phyloP scores from a whole-genome alignment of 2,113 vertebrate genomes.

The Serilophus lunatus region DNA sequence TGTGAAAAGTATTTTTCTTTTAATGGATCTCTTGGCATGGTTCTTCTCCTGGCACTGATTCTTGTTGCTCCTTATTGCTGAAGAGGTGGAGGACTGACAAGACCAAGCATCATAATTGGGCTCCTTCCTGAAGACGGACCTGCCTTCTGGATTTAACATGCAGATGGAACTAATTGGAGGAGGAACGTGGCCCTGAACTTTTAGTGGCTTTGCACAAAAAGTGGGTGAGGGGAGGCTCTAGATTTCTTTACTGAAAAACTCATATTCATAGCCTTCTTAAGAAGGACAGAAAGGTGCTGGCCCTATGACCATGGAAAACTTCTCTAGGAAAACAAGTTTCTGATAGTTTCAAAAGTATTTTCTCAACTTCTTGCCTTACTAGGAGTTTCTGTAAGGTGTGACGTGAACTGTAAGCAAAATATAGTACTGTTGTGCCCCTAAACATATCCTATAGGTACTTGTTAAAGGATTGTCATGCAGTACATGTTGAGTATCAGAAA shows the following conservation, averaged over 20 bases:
- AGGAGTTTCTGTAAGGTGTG: not conserved
- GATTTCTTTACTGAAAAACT: not conserved
- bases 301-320: not conserved
- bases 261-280: not conserved
- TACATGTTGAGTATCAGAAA: not conserved
- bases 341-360: not conserved
- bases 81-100: not conserved
- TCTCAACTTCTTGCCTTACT: not conserved
- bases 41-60: not conserved
- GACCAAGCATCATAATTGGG: fast-evolving
- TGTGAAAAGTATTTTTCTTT: not conserved
- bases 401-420: not conserved
- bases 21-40: not conserved
- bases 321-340: not conserved
- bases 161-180: not conserved
- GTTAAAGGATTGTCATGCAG: not conserved
- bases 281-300: not conserved
- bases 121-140: not conserved
- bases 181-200: not conserved
- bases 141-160: not conserved
- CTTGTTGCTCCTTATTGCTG: not conserved
- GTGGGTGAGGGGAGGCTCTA: not conserved
- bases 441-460: not conserved
- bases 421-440: not conserved
- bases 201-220: not conserved